Conservation (phyloP, 2,113 vertebrate species). For the Actenoides hombroni region DNA sequence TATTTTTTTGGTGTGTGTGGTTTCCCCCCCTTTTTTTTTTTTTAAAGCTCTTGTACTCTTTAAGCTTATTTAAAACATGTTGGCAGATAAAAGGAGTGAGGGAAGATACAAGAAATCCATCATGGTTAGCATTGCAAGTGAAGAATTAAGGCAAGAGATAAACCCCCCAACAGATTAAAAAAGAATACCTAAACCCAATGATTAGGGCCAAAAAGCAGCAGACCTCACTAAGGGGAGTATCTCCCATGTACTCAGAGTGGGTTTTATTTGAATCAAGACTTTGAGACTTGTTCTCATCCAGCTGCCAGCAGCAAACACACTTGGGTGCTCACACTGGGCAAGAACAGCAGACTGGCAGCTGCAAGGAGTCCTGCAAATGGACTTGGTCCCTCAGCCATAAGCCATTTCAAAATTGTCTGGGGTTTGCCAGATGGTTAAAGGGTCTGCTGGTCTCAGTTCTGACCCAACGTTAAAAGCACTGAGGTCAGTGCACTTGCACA, state of each 20-base stretch:
- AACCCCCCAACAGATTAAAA: background rate
- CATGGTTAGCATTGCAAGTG: background rate
- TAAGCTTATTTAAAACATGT: constrained; percentile 19
- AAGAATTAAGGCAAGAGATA: background rate
- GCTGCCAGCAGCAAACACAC: background rate
- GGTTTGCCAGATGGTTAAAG: background rate
- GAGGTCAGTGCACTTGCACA: background rate
- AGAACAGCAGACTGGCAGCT: background rate
- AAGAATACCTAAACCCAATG: background rate
- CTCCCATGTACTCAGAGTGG: background rate
- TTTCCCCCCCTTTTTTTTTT: background rate
- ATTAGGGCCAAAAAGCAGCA: background rate
- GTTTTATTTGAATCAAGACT: background rate
- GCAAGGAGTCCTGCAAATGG: background rate
- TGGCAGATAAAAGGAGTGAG: background rate
- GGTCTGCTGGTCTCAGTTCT: background rate
- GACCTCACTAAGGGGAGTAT: background rate
- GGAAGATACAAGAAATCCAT: background rate
- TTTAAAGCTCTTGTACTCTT: background rate
- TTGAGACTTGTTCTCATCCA: background rate
- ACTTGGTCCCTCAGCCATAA: background rate
- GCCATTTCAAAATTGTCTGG: background rate
- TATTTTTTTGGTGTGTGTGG: no score
- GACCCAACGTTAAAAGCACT: background rate
- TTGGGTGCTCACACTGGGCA: background rate